Evolutionary conservation across 2,888 invertebrate genomes (phyloP).

Genomic region (Asteroscopus sphinx): DNA sequence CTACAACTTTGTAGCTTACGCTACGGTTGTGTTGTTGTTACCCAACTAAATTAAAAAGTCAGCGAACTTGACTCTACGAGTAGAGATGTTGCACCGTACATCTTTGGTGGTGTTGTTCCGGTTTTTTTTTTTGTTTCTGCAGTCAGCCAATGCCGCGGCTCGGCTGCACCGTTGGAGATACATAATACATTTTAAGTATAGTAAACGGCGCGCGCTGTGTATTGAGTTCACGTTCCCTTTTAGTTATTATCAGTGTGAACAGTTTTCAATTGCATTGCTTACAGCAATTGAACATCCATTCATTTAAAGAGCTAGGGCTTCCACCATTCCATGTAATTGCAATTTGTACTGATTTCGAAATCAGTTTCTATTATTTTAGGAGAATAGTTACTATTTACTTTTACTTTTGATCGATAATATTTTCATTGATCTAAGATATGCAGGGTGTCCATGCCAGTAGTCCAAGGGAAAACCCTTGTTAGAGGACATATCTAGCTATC

Average conservation of each 20-base stretch:
- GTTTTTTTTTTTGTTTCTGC: constrained; percentile 65
- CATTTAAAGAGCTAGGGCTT: constrained; percentile 24
- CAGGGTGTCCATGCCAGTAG: too few species aligned
- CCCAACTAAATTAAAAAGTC: constrained; percentile 70
- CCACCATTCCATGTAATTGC: constrained; percentile 8
- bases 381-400: background rate
- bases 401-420: background rate
- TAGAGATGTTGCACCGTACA: constrained; percentile 56
- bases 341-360: constrained; percentile 12
- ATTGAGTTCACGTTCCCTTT: constrained; percentile 56
- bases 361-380: background rate
- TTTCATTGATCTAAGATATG: too few species aligned
- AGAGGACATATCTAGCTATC: too few species aligned
- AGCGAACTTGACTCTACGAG: constrained; percentile 68
- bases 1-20: constrained; percentile 81
- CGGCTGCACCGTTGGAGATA: constrained; percentile 41
- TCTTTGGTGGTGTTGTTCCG: constrained; percentile 52
- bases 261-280: constrained; percentile 53
- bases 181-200: constrained; percentile 54
- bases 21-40: constrained; percentile 70
- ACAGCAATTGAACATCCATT: constrained; percentile 20
- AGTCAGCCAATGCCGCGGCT: constrained; percentile 54
- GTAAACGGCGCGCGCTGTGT: constrained; percentile 53
- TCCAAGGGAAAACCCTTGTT: too few species aligned
- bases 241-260: constrained; percentile 45